phyloP scores from a whole-genome alignment of 2,797 vertebrate genomes.

The Pyrocephalus nanus region DNA sequence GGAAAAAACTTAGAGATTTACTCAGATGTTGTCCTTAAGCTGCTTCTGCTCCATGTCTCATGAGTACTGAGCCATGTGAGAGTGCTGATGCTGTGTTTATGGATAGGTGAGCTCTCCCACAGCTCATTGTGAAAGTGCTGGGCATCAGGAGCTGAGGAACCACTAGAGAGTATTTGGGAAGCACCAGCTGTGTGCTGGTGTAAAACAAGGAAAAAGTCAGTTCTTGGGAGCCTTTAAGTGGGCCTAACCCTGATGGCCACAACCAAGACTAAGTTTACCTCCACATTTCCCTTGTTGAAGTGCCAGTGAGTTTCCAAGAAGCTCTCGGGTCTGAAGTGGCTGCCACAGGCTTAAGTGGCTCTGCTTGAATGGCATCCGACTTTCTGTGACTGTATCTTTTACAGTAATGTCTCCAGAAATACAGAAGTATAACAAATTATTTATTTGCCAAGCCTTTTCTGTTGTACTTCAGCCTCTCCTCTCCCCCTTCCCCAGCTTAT shows the following conservation, averaged over 20 bases:
- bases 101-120: not conserved
- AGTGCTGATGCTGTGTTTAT: not conserved
- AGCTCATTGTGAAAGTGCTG: not conserved
- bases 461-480: conserved; percentile 39
- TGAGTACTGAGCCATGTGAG: not conserved
- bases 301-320: not conserved
- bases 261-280: not conserved
- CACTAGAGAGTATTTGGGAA: not conserved
- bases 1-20: not conserved
- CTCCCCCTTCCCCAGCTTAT: conserved; percentile 32
- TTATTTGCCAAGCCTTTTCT: conserved; percentile 27
- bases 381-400: not conserved
- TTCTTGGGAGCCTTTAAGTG: not conserved
- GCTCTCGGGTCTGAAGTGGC: not conserved
- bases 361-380: not conserved
- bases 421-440: not conserved
- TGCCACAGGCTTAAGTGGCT: not conserved
- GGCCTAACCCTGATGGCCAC: not conserved
- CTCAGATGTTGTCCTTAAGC: not conserved
- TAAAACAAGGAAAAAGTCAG: not conserved
- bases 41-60: not conserved
- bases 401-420: not conserved
- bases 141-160: not conserved
- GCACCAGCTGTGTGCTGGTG: not conserved
- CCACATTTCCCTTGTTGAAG: not conserved